Base-by-base conservation (phyloP, 2,113 vertebrate species). In the Sarotherodon lohbergeri region DNA sequence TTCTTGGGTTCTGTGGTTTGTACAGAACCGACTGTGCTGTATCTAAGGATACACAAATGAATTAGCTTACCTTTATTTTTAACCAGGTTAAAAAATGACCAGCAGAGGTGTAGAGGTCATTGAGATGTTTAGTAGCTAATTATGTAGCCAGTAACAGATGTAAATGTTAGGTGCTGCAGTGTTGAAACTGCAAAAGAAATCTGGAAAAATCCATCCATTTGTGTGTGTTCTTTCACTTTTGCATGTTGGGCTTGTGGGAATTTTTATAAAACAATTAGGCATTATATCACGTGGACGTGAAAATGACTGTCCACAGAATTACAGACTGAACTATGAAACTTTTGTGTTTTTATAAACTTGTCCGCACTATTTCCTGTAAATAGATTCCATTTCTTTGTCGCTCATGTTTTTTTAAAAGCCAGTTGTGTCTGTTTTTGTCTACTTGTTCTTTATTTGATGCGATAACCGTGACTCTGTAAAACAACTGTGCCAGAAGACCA, bases 51-150 rank as follows among this genome's bases (percentile, higher is more conserved):
- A 78, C 27, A 78, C 46, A 52, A 52, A 12, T 32, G 7, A 12
- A 34, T 73, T 3, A 52, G 46, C 46, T 52, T 81, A 83, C n/a
- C 2, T 27, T 43, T 68, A 22, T 68, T 8, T 68, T 41, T 80
- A 85, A 5, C 50, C 46, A 71, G 55, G 76, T 86, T 79, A 3
- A 14, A 57, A 43, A 89, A 83, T 88, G 82, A 66, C 81, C 76
- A 46, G 50, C n/a, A 17, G 50, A 68, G 9, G 17, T 24, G 52
- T 81, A 24, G 56, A 27, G 71, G 84, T 90, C 83, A 54, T 84
- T 88, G 46, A 66, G 39, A 76, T 89, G 8, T 83, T 66, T 24
- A 48, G 90, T 93, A 92, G 90, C 92, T 91, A 91, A 87, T 86
- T 78, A 79, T 90, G 88, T 93, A 93, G 91, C 89, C 56, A 79